Conservation (phyloP, 1,140 invertebrate species). For the Pseudachorutes palmiensis region DNA sequence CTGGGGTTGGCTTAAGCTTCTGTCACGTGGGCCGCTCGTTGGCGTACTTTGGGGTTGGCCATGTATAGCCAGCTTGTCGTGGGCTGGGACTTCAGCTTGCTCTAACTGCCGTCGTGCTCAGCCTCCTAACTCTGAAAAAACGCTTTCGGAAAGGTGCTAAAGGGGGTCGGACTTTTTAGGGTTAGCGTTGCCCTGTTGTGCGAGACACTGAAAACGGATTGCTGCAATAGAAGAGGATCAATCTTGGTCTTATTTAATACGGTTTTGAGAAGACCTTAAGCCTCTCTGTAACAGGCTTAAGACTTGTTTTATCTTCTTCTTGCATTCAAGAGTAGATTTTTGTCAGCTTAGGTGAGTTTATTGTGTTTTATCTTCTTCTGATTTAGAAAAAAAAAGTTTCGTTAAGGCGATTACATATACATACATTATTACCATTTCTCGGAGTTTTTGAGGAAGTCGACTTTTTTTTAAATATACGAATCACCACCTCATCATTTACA, state of each 20-base stretch:
- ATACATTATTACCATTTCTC: constrained; percentile 17
- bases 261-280: constrained; percentile 43
- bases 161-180: constrained; percentile 4
- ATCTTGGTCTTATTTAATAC: constrained; percentile 45
- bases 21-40: not conserved
- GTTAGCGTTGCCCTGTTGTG: not conserved
- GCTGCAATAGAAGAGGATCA: constrained; percentile 39
- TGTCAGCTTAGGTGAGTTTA: constrained; percentile 44
- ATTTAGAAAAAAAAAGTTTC: constrained; percentile 40
- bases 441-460: constrained; percentile 2
- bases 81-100: not conserved
- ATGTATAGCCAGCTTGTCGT: not conserved
- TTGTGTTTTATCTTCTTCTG: constrained; percentile 44
- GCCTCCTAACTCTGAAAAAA: not conserved
- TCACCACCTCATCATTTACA: not conserved
- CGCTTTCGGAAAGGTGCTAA: not conserved
- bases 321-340: constrained; percentile 43
- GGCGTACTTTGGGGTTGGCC: not conserved
- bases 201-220: constrained; percentile 5
- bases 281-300: constrained; percentile 44
- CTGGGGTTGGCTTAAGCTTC: not conserved
- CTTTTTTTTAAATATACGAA: not conserved
- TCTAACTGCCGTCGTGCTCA: not conserved
- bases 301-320: constrained; percentile 43
- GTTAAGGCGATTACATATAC: constrained; percentile 42